Evolutionary conservation across 1,140 invertebrate species (phyloP).

Genomic region (Drosophila kikkawai): DNA sequence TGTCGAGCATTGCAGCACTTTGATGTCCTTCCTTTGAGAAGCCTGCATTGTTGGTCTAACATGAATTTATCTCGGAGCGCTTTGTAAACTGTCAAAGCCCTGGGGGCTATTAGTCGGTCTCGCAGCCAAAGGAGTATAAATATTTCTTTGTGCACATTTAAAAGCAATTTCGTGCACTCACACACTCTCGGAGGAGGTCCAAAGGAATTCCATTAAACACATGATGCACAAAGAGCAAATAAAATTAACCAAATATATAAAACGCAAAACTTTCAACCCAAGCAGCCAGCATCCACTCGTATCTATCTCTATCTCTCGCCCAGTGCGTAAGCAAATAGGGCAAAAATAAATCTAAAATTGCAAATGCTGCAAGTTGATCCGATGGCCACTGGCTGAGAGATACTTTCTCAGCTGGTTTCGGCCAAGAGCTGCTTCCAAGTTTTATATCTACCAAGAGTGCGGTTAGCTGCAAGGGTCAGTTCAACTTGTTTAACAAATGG

Average conservation of each 20-base stretch:
- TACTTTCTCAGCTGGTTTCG: conserved; percentile 34
- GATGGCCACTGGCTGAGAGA: conserved; percentile 34
- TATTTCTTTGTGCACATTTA: conserved; percentile 73
- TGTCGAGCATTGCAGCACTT: conserved; percentile 25
- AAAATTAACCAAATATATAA: conserved; percentile 56
- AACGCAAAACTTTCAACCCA: conserved; percentile 25
- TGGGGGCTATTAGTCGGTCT: conserved; percentile 63
- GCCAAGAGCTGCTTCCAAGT: conserved; percentile 38
- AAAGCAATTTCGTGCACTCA: conserved; percentile 63
- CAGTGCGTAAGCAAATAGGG: conserved; percentile 50
- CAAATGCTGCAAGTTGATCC: conserved; percentile 39
- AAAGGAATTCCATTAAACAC: conserved; percentile 64
- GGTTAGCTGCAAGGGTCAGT: conserved; percentile 34
- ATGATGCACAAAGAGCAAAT: conserved; percentile 60
- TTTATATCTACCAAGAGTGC: conserved; percentile 60
- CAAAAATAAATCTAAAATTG: conserved; percentile 60
- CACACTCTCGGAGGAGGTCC: conserved; percentile 8
- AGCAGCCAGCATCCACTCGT: conserved; percentile 3
- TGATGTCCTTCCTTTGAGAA: conserved; percentile 15
- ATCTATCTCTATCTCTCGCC: conserved; percentile 14
- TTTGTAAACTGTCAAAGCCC: conserved; percentile 60
- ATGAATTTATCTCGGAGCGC: conserved; percentile 39
- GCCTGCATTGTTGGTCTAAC: conserved; percentile 27
- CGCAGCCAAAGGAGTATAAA: conserved; percentile 44
- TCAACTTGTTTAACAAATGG: conserved; percentile 46